Base-by-base conservation (phyloP, 2,888 invertebrate species). In the Yponomeuta sedellus region DNA sequence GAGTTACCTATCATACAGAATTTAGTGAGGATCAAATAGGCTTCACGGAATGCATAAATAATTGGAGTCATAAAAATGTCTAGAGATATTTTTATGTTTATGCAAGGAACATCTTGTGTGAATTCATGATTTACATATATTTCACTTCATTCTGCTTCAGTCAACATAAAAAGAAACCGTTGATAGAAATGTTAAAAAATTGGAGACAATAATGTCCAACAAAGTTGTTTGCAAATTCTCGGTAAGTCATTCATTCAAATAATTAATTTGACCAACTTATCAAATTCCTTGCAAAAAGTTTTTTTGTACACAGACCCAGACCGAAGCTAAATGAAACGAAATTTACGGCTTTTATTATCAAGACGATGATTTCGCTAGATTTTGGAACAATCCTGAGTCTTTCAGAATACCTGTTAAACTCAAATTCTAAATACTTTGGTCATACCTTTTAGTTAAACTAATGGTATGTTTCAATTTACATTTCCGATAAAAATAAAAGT, bases 401-500 rank as follows among this genome's bases (percentile, higher is more conserved):
- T 39, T 20, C 61, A 19, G 61, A 52, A 66, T 8, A 52, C 11
- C 44, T 52, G 52, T 11, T 20, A 4, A 22, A 4, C 12, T 34
- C n/a, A 34, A 61, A 28, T 25, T 34, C 16, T 12, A 19, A 63
- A 25, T 22, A 22, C 19, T 20, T 44, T 12, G 19, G 63, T 44
- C 16, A 44, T 20, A 63, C 63, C 63, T 44, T 11, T 20, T 63
- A 12, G 40, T 22, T 63, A 20, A 10, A 20, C 63, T 63, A 63
- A 63, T 63, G 61, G 58, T 63, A 44, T 62, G 65, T 64, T 64
- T 64, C 39, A 61, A 68, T 64, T 57, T 70, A 64, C 68, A 71
- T 69, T 69, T 70, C 69, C 68, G 68, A 64, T 67, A 70, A 69
- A 67, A 67, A 66, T 66, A 67, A 69, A 59, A 69, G 66, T 66